These are phyloP conservation scores for Heterodera carotae DNA, from an alignment of 1,140 invertebrate species.

Conservation along the genomic window DNA sequence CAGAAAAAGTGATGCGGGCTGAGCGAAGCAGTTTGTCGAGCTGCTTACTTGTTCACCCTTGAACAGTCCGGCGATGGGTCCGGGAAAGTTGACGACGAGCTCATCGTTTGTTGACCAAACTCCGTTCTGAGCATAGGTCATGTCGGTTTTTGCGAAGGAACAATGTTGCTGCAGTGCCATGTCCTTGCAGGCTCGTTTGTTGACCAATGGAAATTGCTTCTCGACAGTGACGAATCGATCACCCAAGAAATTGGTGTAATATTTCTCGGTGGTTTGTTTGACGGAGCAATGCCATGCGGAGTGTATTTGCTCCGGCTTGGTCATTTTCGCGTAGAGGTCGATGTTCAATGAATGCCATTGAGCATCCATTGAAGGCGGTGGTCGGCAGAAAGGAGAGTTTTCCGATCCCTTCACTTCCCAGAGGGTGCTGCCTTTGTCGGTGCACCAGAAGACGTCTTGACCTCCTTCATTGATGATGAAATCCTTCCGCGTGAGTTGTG, in stretches of 20 bases:
- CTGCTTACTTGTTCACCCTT: background rate
- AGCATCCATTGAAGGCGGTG: background rate
- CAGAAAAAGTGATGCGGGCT: background rate
- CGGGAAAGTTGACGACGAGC: background rate
- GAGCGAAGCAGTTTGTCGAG: background rate
- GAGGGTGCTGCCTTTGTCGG: background rate
- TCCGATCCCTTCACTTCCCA: background rate
- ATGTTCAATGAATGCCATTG: background rate
- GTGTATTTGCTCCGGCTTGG: background rate
- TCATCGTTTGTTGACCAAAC: background rate
- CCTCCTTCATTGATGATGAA: background rate
- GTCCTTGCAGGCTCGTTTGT: background rate
- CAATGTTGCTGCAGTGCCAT: background rate
- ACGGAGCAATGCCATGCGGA: background rate
- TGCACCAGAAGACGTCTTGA: background rate
- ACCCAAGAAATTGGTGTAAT: background rate
- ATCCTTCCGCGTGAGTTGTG: background rate
- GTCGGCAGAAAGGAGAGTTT: background rate
- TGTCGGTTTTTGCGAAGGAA: background rate
- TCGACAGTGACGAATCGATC: background rate
- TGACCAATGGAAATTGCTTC: background rate
- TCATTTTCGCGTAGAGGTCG: background rate
- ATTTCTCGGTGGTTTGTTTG: background rate
- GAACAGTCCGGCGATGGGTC: background rate
- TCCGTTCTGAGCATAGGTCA: background rate